Percentiles rank a stretch among this genome's conserved stretches.
phyloP scores from a whole-genome alignment of 2,888 invertebrate genomes.

The Xylocampa areola region DNA sequence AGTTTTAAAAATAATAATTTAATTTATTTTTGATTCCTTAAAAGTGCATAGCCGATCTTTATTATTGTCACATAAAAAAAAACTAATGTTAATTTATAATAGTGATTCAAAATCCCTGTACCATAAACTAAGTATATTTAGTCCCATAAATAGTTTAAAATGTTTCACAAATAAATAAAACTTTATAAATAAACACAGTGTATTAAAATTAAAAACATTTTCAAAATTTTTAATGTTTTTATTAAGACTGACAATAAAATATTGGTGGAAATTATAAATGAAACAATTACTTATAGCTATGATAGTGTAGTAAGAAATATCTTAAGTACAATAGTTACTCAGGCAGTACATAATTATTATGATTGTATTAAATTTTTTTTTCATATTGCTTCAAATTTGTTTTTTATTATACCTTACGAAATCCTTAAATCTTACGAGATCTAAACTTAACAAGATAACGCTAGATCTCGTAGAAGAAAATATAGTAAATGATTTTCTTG shows the following conservation, averaged over 20 bases:
- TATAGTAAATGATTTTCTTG: too few species aligned
- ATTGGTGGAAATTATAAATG: conserved; percentile 68
- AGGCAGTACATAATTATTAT: conserved; percentile 79
- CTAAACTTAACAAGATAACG: too few species aligned
- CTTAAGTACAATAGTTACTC: conserved; percentile 86
- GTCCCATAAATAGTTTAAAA: conserved; percentile 1
- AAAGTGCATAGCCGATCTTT: conserved; percentile 42
- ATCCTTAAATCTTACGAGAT: too few species aligned
- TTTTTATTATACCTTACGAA: conserved; percentile 39
- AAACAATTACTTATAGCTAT: conserved; percentile 63
- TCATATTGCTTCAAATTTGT: conserved; percentile 80
- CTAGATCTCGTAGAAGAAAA: too few species aligned
- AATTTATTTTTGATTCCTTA: conserved; percentile 67
- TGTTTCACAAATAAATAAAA: conserved; percentile 33
- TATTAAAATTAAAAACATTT: conserved; percentile 47
- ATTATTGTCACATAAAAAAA: conserved; percentile 33
- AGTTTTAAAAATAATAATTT: conserved; percentile 58
- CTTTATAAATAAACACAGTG: too few species aligned
- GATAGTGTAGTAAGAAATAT: conserved; percentile 67
- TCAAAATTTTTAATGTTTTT: conserved; percentile 58
- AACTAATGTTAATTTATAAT: conserved; percentile 14
- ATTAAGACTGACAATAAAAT: conserved; percentile 71
- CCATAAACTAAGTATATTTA: conserved; percentile 10
- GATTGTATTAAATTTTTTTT: conserved; percentile 77
- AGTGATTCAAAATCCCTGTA: conserved; percentile 11